Conservation (phyloP, 1,140 invertebrate species). For the Danaus melanippus region DNA sequence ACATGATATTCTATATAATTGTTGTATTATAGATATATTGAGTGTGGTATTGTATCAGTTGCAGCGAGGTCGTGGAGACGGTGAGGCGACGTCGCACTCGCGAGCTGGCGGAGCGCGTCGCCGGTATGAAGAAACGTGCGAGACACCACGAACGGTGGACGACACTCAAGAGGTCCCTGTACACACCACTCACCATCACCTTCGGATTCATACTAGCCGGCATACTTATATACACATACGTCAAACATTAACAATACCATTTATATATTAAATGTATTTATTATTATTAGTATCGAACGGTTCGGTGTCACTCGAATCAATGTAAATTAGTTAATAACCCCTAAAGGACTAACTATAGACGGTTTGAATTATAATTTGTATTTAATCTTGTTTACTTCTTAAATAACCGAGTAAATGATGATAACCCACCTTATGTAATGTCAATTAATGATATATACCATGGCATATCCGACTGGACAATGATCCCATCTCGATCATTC, state of each 20-base stretch:
- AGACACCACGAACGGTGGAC: conserved; percentile 68
- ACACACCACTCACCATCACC: conserved; percentile 69
- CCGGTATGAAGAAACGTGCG: conserved; percentile 68
- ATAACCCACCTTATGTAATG: conserved; percentile 9
- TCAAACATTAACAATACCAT: conserved; percentile 42
- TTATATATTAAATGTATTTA: conserved; percentile 2
- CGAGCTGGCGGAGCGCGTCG: conserved; percentile 60
- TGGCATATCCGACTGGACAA: too few species aligned
- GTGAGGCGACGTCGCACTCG: conserved; percentile 37
- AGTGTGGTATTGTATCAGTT: not conserved
- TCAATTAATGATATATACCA: conserved; percentile 9
- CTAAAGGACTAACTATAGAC: too few species aligned
- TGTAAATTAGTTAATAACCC: too few species aligned
- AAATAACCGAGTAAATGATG: too few species aligned
- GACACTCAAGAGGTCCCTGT: conserved; percentile 72
- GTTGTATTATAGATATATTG: too few species aligned
- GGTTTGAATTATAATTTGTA: too few species aligned
- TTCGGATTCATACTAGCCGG: conserved; percentile 63
- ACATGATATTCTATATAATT: too few species aligned
- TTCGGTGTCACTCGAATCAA: too few species aligned
- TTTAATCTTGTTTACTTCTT: too few species aligned
- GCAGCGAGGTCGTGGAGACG: conserved; percentile 23
- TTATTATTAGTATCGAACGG: too few species aligned
- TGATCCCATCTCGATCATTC: too few species aligned
- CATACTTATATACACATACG: conserved; percentile 58